phyloP scores from a whole-genome alignment of 2,888 invertebrate genomes.

The Catocala nupta region DNA sequence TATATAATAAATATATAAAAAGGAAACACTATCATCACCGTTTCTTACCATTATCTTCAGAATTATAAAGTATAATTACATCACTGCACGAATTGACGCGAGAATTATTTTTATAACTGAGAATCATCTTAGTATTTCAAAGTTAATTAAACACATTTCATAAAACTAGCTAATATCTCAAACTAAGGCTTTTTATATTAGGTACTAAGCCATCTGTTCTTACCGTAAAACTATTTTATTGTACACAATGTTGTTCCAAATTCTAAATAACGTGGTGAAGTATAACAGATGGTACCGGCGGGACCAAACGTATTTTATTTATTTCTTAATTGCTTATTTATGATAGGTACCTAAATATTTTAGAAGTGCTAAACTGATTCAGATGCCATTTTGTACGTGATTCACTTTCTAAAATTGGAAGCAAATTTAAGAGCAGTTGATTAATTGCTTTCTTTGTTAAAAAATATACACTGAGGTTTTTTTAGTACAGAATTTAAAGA shows the following conservation, averaged over 20 bases:
- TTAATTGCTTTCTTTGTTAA: too few relatives aligned
- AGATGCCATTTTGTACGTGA: too few relatives aligned
- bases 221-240: constrained; percentile 18
- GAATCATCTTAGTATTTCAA: too few relatives aligned
- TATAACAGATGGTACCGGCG: constrained; percentile 40
- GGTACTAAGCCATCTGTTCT: constrained; percentile 15
- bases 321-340: constrained; percentile 35
- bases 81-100: too few relatives aligned
- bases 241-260: constrained; percentile 18
- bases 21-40: too few relatives aligned
- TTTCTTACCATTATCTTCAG: too few relatives aligned
- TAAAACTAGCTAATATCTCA: constrained; percentile 1
- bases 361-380: constrained; percentile 5
- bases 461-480: neutral
- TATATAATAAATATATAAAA: too few relatives aligned
- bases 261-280: constrained; percentile 22
- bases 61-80: too few relatives aligned
- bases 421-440: too few relatives aligned
- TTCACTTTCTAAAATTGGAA: too few relatives aligned
- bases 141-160: too few relatives aligned
- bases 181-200: neutral
- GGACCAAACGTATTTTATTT: constrained; percentile 31
- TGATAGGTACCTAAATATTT: constrained; percentile 24
- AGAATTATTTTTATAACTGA: too few relatives aligned
- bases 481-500: neutral